Evolutionary conservation across 2,113 vertebrate species (phyloP), one percentile per base, ranked within the genome.

Genomic region (Pachyramphus minor): DNA sequence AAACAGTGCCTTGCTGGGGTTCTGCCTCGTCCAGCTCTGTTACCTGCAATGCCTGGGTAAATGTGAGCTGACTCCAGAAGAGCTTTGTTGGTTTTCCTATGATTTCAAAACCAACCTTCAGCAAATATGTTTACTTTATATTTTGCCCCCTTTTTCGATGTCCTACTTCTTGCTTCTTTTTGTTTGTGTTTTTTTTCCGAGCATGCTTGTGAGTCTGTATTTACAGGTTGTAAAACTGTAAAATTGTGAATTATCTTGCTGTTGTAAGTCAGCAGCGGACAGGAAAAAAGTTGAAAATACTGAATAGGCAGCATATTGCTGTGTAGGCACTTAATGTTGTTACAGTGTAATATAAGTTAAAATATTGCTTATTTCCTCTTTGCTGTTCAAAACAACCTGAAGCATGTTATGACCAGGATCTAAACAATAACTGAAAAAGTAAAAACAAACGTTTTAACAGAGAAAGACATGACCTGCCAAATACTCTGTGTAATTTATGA

Each of bases 401-500:
- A 96, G 90, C 93, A 67, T 96, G 76, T 95, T 97, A 85, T 96
- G 94, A 88, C 87, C 60, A 49, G 90, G 89, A 71, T 92, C 80
- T 95, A 96, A 95, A 98, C 97, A 98, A 96, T 97, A 93, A 97
- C 87, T 58, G 92, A 82, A 93, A 96, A 89, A 97, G 95, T 87
- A 93, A 97, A 97, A 96, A 72, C 85, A 97, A 97, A 92, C 6
- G 5, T 95, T 96, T 97, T 88, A 96, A 77, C 52, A 69, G 87
- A 96, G 96, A 87, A 93, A 78, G 39, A 45, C 39, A 87, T 49
- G 93, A 53, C 84, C 23, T 97, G 93, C 96, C 97, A 97, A 92
- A 64, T 80, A 62, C n/a, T 62, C 47, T 41, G 27, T 0, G 0
- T 93, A 87, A 97, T 91, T 31, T 80, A 80, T 87, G 81, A 78